Evolutionary conservation across 2,888 invertebrate species (phyloP).

Genomic region (Digitonthophagus gazella): DNA sequence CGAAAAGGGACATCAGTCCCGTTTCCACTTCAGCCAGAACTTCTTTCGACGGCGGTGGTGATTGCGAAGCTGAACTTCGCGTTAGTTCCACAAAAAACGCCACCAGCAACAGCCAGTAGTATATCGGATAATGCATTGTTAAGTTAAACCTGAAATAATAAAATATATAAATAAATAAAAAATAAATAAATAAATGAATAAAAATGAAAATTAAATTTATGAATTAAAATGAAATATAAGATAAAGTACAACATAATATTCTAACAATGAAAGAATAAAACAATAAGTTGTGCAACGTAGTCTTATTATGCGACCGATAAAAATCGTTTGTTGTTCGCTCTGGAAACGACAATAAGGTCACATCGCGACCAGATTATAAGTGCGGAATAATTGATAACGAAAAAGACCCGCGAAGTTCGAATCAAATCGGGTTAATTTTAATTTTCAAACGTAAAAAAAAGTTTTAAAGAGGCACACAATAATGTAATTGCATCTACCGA

Average conservation of each 20-base stretch:
- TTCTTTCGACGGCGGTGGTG: constrained; percentile 35
- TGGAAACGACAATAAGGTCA: not conserved
- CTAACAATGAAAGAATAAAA: not conserved
- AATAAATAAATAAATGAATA: too few relatives aligned
- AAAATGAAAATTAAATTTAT: too few relatives aligned
- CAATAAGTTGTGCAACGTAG: not conserved
- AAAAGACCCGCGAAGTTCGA: not conserved
- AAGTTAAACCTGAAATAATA: constrained; percentile 45
- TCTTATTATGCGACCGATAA: not conserved
- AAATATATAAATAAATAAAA: too few relatives aligned
- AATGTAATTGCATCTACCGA: constrained; percentile 9
- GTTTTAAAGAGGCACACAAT: not conserved
- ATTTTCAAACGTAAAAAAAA: not conserved
- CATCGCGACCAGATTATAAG: not conserved
- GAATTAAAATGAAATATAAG: not conserved
- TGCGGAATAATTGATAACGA: not conserved
- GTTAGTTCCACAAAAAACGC: constrained; percentile 36
- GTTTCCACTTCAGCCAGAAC: constrained; percentile 55
- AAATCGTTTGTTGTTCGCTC: not conserved
- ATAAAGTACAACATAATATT: too few relatives aligned
- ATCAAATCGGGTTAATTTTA: too few relatives aligned
- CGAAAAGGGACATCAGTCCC: constrained; percentile 62
- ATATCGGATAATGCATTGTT: constrained; percentile 47
- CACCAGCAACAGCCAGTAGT: constrained; percentile 44
- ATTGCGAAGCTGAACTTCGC: constrained; percentile 38